Evolutionary conservation across 2,888 invertebrate species (phyloP).

Genomic region (Melanchra persicariae): DNA sequence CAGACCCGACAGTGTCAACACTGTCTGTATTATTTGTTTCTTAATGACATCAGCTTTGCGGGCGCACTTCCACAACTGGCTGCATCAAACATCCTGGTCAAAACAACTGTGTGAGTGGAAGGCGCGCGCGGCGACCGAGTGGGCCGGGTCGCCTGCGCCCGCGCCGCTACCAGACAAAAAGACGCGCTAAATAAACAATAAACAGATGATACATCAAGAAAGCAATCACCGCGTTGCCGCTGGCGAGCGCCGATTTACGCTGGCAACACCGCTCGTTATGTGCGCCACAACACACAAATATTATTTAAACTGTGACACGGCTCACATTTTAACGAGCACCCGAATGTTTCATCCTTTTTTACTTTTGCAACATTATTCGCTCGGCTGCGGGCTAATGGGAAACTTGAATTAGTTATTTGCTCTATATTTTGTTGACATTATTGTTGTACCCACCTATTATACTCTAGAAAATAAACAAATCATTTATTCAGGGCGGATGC

Average conservation of each 20-base stretch:
- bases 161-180: constrained; percentile 82
- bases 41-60: neutral
- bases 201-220: constrained; percentile 85
- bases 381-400: constrained; percentile 54
- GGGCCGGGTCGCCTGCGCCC: constrained; percentile 26
- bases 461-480: too few species aligned
- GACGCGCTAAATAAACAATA: constrained; percentile 86
- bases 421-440: constrained; percentile 36
- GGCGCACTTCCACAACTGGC: neutral
- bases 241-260: constrained; percentile 80
- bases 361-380: constrained; percentile 66
- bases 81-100: constrained; percentile 8
- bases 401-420: constrained; percentile 50
- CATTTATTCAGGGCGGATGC: neutral
- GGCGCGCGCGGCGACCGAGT: constrained; percentile 2
- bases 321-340: constrained; percentile 74
- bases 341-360: constrained; percentile 64
- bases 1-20: neutral
- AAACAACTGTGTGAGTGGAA: neutral
- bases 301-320: constrained; percentile 75
- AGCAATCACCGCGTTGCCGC: constrained; percentile 83
- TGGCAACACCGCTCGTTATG: constrained; percentile 76
- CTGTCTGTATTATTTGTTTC: neutral
- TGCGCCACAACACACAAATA: constrained; percentile 72
- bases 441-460: too few species aligned